A percentile compares a stretch with the other conserved stretches of the same genome.
These are phyloP conservation scores for Subacronicta megacephala DNA, from an alignment of 2,888 invertebrate genomes.

Conservation along the genomic window DNA sequence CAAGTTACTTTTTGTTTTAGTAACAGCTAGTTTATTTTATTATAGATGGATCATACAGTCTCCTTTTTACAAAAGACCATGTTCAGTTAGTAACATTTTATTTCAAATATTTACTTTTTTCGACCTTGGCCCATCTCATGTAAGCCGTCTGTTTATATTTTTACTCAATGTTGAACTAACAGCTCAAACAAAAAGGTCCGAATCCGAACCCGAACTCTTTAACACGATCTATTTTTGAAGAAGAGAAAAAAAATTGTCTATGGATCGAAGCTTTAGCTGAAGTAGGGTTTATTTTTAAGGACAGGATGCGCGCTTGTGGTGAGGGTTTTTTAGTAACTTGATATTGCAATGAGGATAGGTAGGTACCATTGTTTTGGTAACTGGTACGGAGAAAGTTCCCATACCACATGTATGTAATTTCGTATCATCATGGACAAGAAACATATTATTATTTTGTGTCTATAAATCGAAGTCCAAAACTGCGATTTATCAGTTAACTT, in stretches of 20 bases:
- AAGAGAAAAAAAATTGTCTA: constrained; percentile 18
- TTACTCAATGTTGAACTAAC: constrained; percentile 41
- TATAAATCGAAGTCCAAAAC: constrained; percentile 3
- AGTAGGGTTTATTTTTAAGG: constrained; percentile 58
- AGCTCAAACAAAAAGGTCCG: constrained; percentile 43
- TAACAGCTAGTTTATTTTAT: too few relatives aligned
- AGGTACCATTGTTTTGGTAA: constrained; percentile 24
- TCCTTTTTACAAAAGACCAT: constrained; percentile 22
- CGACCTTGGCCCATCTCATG: constrained; percentile 51
- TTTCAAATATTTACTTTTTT: constrained; percentile 46
- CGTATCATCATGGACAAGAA: constrained; percentile 41
- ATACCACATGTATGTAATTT: constrained; percentile 41
- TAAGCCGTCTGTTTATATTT: constrained; percentile 44
- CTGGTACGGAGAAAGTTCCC: constrained; percentile 47
- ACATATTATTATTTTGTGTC: constrained; percentile 50
- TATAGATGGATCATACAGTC: too few relatives aligned
- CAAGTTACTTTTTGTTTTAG: too few relatives aligned
- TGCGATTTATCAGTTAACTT: constrained; percentile 23
- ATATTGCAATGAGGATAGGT: constrained; percentile 47
- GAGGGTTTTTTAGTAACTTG: constrained; percentile 55
- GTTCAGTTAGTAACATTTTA: constrained; percentile 30
- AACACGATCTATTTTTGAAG: constrained; percentile 28
- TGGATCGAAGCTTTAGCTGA: constrained; percentile 8
- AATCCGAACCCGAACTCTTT: too few relatives aligned
- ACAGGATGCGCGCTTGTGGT: constrained; percentile 70